Evolutionary conservation across 2,113 vertebrate species (phyloP).

Genomic region (Syngnathus typhle): DNA sequence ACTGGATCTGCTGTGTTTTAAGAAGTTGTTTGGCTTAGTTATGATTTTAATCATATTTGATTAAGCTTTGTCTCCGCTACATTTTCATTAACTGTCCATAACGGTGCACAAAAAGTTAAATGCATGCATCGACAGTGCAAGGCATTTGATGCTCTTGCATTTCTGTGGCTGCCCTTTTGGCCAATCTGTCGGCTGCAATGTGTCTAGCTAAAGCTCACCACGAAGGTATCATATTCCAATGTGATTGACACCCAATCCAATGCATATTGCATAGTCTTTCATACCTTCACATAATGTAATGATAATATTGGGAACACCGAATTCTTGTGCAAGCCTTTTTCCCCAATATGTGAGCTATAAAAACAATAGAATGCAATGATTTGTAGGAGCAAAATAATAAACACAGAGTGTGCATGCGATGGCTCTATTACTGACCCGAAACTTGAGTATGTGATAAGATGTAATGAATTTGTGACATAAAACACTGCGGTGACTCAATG

Average conservation of each 20-base stretch:
- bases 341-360: constrained; percentile 29
- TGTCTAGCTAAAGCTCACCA: no score
- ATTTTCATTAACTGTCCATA: no score
- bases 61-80: no score
- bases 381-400: constrained; percentile 49
- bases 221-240: not conserved
- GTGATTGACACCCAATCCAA: not conserved
- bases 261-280: not conserved
- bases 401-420: constrained; percentile 41
- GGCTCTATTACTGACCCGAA: constrained; percentile 38
- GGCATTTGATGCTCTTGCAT: no score
- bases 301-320: constrained; percentile 20
- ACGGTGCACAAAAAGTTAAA: no score
- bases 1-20: no score
- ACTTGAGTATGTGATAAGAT: constrained; percentile 57
- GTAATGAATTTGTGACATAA: constrained; percentile 62
- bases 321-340: constrained; percentile 30
- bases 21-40: no score
- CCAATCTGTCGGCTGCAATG: no score
- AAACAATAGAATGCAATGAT: constrained; percentile 37
- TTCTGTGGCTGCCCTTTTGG: no score
- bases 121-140: no score
- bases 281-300: constrained; percentile 8
- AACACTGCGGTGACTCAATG: constrained; percentile 39
- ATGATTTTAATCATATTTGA: no score